A percentile compares a stretch with the other conserved stretches of the same genome.
phyloP scores from a whole-genome alignment of 2,888 invertebrate species.

The Parnassius mnemosyne region DNA sequence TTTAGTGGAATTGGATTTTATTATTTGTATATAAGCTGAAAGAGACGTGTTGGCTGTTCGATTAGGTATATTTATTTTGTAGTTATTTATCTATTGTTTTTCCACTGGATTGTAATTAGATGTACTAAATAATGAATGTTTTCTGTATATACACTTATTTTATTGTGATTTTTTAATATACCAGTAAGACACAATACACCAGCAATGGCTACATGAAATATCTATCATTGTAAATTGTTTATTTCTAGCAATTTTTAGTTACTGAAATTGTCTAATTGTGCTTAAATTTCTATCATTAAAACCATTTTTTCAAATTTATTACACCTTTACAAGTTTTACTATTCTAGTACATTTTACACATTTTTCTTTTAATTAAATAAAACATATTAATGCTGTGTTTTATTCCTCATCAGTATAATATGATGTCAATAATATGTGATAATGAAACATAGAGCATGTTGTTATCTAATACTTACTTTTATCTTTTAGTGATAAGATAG shows the following conservation, averaged over 20 bases:
- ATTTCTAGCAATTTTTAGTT: not conserved
- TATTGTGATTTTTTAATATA: constrained; percentile 7
- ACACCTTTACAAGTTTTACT: not conserved
- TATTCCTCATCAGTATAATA: constrained; percentile 10
- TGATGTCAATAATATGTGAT: constrained; percentile 20
- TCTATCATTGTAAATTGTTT: not conserved
- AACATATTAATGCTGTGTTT: constrained; percentile 1
- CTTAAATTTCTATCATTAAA: not conserved
- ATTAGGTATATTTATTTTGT: too few relatives aligned
- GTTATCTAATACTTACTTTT: constrained; percentile 11
- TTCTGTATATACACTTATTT: too few relatives aligned
- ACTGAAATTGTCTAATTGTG: not conserved
- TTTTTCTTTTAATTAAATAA: constrained; percentile 18
- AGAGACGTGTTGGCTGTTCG: too few relatives aligned
- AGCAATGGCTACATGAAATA: not conserved
- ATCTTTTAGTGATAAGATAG: constrained; percentile 34
- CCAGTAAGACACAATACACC: not conserved
- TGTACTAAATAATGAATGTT: too few relatives aligned
- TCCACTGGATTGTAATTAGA: too few relatives aligned
- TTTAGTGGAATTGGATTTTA: too few relatives aligned
- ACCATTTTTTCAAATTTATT: constrained; percentile 3
- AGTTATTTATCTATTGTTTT: too few relatives aligned
- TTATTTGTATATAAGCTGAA: too few relatives aligned
- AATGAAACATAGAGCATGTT: constrained; percentile 6
- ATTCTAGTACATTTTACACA: constrained; percentile 6